These are phyloP conservation scores for Lacerta viridis DNA, from an alignment of 2,797 vertebrate genomes.

Conservation along the genomic window DNA sequence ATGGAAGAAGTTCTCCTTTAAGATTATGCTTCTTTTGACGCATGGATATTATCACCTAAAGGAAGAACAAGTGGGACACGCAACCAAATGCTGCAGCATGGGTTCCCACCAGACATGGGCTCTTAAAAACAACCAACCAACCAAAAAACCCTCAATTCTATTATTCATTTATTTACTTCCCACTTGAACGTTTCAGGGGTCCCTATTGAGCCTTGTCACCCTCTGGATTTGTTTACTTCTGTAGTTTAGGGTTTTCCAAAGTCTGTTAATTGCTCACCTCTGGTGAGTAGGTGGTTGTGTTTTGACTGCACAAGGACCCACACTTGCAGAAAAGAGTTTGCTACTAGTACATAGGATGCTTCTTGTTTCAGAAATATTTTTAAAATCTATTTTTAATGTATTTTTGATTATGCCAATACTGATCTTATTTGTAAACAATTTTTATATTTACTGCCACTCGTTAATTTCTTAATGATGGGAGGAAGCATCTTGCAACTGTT, in stretches of 20 bases:
- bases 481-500: no score
- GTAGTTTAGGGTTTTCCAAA: background rate
- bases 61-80: background rate
- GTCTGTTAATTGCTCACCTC: no score
- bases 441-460: no score
- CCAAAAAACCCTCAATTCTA: no score
- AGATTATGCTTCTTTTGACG: background rate
- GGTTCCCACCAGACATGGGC: no score
- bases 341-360: background rate
- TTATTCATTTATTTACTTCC: no score
- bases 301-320: background rate
- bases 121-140: no score
- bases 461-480: no score
- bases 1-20: background rate
- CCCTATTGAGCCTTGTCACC: background rate
- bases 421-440: no score
- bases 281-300: background rate
- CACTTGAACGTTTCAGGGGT: background rate
- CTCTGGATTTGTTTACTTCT: background rate
- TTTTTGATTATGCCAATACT: no score
- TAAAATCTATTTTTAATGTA: no score
- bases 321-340: background rate
- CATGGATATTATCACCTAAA: background rate
- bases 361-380: background rate
- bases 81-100: background rate